A percentile compares a stretch with the other conserved stretches of the same genome.
Conservation (phyloP, 2,113 vertebrate species). For the Butorides virescens region DNA sequence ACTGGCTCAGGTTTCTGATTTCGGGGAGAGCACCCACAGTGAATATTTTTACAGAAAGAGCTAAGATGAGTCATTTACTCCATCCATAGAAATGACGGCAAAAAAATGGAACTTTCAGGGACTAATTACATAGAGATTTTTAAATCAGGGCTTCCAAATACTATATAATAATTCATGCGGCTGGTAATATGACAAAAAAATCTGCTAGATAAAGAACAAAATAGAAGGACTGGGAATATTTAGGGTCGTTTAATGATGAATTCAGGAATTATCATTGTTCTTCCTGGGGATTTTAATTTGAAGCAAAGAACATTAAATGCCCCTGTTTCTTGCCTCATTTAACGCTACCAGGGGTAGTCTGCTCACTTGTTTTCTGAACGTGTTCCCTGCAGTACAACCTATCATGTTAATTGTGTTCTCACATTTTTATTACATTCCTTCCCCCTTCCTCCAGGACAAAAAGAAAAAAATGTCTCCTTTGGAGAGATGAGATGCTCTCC, state of each 20-base stretch:
- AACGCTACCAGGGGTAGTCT: not conserved
- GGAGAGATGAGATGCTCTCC: not conserved
- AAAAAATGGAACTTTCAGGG: not conserved
- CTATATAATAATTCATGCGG: not conserved
- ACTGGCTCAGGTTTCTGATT: not conserved
- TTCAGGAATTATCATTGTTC: not conserved
- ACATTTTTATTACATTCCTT: not conserved
- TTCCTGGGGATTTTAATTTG: conserved; percentile 34
- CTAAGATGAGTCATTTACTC: not conserved
- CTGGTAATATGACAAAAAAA: not conserved
- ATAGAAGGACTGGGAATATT: not conserved
- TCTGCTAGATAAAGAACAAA: not conserved
- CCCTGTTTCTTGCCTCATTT: conserved; percentile 31
- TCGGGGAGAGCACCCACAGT: not conserved
- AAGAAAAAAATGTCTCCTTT: not conserved
- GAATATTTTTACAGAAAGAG: not conserved
- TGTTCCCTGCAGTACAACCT: not conserved
- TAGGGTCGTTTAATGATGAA: not conserved
- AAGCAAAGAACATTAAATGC: not conserved
- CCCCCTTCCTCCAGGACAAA: not conserved
- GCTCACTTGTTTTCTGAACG: not conserved
- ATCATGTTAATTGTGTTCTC: not conserved
- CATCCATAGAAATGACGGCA: not conserved
- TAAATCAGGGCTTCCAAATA: not conserved
- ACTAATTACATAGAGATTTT: not conserved